Percentiles rank a stretch among this genome's conserved stretches.
Evolutionary conservation across 35 echinoderm and acorn worm species (phyloP).

Genomic region (Apostichopus parvimensis): DNA sequence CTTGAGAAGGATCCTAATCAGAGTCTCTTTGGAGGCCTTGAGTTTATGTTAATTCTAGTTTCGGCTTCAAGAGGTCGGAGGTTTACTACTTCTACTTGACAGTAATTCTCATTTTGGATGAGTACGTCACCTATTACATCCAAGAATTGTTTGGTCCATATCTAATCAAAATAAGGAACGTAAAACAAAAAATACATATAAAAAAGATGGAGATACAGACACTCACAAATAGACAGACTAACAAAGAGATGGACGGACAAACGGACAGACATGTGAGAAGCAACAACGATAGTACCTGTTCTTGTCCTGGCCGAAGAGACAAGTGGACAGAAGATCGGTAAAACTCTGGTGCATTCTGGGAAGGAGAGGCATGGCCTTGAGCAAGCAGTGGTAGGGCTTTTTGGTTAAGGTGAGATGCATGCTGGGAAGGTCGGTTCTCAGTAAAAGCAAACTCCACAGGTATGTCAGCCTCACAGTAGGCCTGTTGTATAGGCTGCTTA

Average conservation of each 20-base stretch:
- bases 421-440: slow-evolving; percentile 9
- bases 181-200: neutral
- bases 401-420: slow-evolving; percentile 15
- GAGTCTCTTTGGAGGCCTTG: too few relatives aligned
- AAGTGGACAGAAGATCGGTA: slow-evolving; percentile 44
- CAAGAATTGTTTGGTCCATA: too few relatives aligned
- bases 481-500: neutral
- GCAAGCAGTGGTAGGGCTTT: neutral
- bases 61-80: too few relatives aligned
- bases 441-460: neutral
- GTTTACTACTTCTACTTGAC: too few relatives aligned
- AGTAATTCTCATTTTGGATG: too few relatives aligned
- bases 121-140: too few relatives aligned
- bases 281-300: slow-evolving; percentile 10
- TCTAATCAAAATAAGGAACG: too few relatives aligned
- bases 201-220: neutral
- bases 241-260: neutral
- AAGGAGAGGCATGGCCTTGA: neutral
- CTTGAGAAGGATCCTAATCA: too few relatives aligned
- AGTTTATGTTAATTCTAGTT: too few relatives aligned
- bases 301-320: slow-evolving; percentile 2
- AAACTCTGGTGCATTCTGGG: slow-evolving; percentile 40
- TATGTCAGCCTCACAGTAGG: neutral
- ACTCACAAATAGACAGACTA: neutral
- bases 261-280: neutral